phyloP scores from a whole-genome alignment of 2,888 invertebrate species.

The Nipponacmea schrenckii region DNA sequence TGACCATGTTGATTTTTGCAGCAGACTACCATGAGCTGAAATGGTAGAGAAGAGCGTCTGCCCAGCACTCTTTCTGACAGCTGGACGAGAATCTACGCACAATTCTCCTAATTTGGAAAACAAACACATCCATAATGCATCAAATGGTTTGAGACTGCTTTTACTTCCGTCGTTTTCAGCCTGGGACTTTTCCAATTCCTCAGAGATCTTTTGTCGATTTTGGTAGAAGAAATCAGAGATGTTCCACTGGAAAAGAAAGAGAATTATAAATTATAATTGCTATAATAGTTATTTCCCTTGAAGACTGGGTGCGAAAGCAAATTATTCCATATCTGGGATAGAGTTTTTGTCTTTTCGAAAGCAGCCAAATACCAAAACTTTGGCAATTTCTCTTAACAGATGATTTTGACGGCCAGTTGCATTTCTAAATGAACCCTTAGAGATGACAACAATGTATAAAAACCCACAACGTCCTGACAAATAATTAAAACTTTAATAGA shows the following conservation, averaged over 20 bases:
- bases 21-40: slow-evolving; percentile 90
- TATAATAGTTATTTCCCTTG: too few relatives aligned
- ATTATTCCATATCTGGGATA: too few relatives aligned
- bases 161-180: slow-evolving; percentile 1
- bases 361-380: too few relatives aligned
- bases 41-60: slow-evolving; percentile 98
- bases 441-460: too few relatives aligned
- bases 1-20: slow-evolving; percentile 91
- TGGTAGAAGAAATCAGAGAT: slow-evolving; percentile 97
- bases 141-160: slow-evolving; percentile 74
- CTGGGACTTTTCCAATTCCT: slow-evolving; percentile 49
- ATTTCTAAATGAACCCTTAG: too few relatives aligned
- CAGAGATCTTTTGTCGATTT: slow-evolving; percentile 78
- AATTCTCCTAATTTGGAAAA: slow-evolving; percentile 73
- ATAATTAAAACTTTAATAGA: too few relatives aligned
- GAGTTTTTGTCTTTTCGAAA: too few relatives aligned
- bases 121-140: slow-evolving; percentile 95
- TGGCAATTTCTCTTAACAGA: too few relatives aligned
- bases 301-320: too few relatives aligned
- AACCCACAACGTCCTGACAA: too few relatives aligned
- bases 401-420: too few relatives aligned
- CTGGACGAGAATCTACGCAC: slow-evolving; percentile 94
- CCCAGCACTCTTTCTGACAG: slow-evolving; percentile 95
- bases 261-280: neutral
- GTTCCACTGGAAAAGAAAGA: slow-evolving; percentile 85